These are phyloP conservation scores for Parnassius smintheus DNA, from an alignment of 2,888 invertebrate genomes.

Conservation along the genomic window DNA sequence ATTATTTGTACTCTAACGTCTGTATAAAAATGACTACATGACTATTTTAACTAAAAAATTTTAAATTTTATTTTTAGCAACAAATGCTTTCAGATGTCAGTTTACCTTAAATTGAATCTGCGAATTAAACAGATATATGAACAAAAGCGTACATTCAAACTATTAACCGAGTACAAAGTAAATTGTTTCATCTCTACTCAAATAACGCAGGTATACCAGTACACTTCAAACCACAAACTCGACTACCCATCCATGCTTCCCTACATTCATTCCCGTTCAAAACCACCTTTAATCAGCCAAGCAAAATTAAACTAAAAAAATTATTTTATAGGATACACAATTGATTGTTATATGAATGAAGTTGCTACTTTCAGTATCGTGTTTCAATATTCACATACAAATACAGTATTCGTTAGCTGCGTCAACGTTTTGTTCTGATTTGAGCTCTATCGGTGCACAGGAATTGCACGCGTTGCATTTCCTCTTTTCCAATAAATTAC, in stretches of 20 bases:
- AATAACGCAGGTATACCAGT: conserved; percentile 39
- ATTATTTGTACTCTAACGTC: too few species aligned
- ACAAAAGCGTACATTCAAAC: conserved; percentile 6
- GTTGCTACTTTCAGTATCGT: background rate
- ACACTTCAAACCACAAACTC: conserved; percentile 56
- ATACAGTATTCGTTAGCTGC: conserved; percentile 55
- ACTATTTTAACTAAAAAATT: too few species aligned
- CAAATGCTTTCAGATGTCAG: too few species aligned
- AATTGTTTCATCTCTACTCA: conserved; percentile 26
- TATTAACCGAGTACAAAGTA: conserved; percentile 10
- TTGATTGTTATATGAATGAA: background rate
- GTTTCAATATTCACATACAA: conserved; percentile 29
- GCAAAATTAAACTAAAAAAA: conserved; percentile 1
- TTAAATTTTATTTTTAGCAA: too few species aligned
- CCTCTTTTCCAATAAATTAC: conserved; percentile 19
- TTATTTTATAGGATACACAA: conserved; percentile 4
- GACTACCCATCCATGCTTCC: conserved; percentile 62
- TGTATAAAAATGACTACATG: too few species aligned
- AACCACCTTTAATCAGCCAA: conserved; percentile 2
- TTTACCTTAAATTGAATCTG: too few species aligned
- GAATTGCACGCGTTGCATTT: conserved; percentile 19
- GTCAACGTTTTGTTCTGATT: conserved; percentile 32
- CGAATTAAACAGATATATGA: too few species aligned
- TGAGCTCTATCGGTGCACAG: conserved; percentile 20
- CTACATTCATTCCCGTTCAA: conserved; percentile 27